Evolutionary conservation across 2,797 vertebrate genomes (phyloP).

Genomic region (Otolemur crassicaudatus): DNA sequence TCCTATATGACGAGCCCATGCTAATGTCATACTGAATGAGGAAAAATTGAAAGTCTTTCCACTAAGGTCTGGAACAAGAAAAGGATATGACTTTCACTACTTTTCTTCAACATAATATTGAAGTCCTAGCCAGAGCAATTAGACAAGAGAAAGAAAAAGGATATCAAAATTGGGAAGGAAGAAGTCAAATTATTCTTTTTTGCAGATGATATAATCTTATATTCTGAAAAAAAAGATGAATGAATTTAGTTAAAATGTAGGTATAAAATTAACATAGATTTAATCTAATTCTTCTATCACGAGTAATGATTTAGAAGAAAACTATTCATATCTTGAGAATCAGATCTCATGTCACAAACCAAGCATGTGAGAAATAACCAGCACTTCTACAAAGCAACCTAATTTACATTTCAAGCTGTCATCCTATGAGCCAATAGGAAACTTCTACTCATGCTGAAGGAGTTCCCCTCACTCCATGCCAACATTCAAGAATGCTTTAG

Average conservation of each 20-base stretch:
- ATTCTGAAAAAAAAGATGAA: background rate
- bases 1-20: background rate
- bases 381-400: background rate
- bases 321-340: background rate
- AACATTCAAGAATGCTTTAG: background rate
- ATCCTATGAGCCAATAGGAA: background rate
- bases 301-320: background rate
- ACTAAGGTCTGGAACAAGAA: background rate
- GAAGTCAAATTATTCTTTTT: background rate
- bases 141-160: background rate
- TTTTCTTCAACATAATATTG: background rate
- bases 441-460: background rate
- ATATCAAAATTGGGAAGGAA: background rate
- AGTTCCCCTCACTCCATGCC: background rate
- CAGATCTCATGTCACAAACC: background rate
- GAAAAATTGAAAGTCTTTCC: background rate
- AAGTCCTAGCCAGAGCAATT: background rate
- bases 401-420: conserved; percentile 35
- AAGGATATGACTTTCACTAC: background rate
- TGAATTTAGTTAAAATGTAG: background rate
- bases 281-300: background rate
- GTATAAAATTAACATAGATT: background rate
- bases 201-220: background rate
- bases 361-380: conserved; percentile 13
- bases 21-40: background rate